Base-by-base conservation (phyloP, 2,113 vertebrate genomes). In the Sander lucioperca region DNA sequence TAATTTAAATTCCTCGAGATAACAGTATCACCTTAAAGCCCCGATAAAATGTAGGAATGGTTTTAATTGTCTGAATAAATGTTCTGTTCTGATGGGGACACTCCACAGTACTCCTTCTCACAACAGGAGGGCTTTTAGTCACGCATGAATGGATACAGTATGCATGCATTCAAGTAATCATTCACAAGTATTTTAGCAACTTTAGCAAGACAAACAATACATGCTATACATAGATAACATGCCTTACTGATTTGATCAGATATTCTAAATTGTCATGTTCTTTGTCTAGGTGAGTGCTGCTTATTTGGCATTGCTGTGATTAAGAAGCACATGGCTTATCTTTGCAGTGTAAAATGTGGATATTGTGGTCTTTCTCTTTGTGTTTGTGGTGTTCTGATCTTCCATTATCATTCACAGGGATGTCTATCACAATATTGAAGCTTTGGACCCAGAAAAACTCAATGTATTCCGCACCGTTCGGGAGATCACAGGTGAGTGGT, bases 381-480 rank as follows among this genome's bases (percentile, higher is more conserved):
- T 62, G 18, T 70, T 47, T 81, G 21, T 65, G 7, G 16, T 19
- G 8, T 48, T 79, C 27, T 86, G 15, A 83, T 74, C 33, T 63
- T 11, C 11, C 5, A 6, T 79, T 76, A 56, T 80, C 50, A 74
- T 79, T 92, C 76, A 93, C 92, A 99, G 98, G 71, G 98, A 99
- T 62, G 97, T 96, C 0, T 99, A 99, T 88, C 97, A 99, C 92
- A 96, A 96, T 50, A 98, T 99, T 0, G 96, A 97, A 50, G 97
- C 98, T 6, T 92, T 99, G 93, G 98, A 99, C 74, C 98, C 98
- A 15, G 97, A 99, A 86, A 99, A 99, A 86, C 95, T 99, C 70
- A 98, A 96, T 30, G 95, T 99, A n/a, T 99, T 99, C 82, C 96
- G 96, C 80, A 99, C 97, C 0, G 98, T 99, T 75, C 94, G 97